Evolutionary conservation across 2,888 invertebrate species (phyloP), one percentile per base, ranked within the genome.

Genomic region (Gandaritis pyraliata): DNA sequence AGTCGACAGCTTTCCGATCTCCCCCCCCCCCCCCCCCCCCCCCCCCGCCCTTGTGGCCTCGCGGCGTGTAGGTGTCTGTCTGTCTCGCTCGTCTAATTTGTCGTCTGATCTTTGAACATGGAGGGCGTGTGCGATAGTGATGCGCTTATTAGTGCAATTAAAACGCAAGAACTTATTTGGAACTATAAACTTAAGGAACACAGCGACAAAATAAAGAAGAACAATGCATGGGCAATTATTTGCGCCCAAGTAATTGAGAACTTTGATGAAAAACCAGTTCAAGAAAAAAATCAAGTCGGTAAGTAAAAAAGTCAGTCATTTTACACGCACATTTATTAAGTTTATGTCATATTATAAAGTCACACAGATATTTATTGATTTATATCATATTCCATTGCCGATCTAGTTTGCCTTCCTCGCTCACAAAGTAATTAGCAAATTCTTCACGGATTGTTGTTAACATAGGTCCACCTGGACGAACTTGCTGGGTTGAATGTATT

Each of bases 341-440:
- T 57, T 55, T 64, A 58, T 58, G 47, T 59, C 49, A 51, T 49
- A 49, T 49, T 49, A 49, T 49, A 49, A 49, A 49, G 49, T 49
- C 33, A 49, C 49, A 49, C 49, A 58, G 58, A 59, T 58, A 65
- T 65, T 61, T 39, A 60, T 59, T 69, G 55, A 61, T 68, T 70
- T 66, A 68, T 68, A 69, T 71, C 64, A 65, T 66, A 66, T 71
- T 71, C 67, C 69, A 69, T 68, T 71, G 69, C 68, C 71, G 66
- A 69, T 70, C 66, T 70, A 72, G 62, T 70, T 68, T 69, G 48
- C 72, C 72, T 70, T 70, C 71, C 66, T 71, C 68, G 58, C 70
- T 70, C 64, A 71, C 72, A 68, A 70, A 72, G 64, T 72, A 72
- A 64, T 72, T 68, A 54, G 67, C 68, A 68, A 72, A 72, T 69